A percentile compares a stretch with the other conserved stretches of the same genome.
Evolutionary conservation across 53 echinoderm and acorn worm species (phyloP).

Genomic region (Actinopyga echinites): DNA sequence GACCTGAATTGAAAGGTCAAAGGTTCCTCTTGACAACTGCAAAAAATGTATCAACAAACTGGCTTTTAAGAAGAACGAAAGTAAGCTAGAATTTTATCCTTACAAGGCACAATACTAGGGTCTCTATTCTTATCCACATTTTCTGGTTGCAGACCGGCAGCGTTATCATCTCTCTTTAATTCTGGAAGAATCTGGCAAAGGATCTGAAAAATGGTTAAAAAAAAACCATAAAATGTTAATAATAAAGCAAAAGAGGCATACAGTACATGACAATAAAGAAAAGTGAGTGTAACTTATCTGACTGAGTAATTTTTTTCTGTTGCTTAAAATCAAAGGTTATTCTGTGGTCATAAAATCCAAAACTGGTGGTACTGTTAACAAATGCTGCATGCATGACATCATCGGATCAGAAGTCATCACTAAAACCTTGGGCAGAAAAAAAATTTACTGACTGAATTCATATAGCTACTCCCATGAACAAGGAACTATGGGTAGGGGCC

Average conservation of each 20-base stretch:
- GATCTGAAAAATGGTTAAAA: background rate
- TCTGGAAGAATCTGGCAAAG: background rate
- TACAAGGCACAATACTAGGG: conserved; percentile 47
- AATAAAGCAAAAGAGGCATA: too few relatives aligned
- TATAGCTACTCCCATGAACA: too few relatives aligned
- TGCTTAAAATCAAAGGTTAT: background rate
- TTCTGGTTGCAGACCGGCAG: conserved; percentile 22
- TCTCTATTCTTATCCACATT: conserved; percentile 49
- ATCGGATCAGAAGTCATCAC: too few relatives aligned
- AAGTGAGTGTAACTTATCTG: background rate
- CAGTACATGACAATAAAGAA: background rate
- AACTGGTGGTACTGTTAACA: too few relatives aligned
- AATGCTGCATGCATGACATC: too few relatives aligned
- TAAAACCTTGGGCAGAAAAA: too few relatives aligned
- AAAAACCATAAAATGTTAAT: too few relatives aligned
- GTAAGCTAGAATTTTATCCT: background rate
- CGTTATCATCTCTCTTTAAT: background rate
- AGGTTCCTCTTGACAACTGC: too few relatives aligned
- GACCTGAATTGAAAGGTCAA: too few relatives aligned
- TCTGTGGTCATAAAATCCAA: too few relatives aligned
- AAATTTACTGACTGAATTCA: too few relatives aligned
- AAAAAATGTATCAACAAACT: background rate
- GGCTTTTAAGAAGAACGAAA: background rate
- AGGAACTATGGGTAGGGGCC: too few relatives aligned
- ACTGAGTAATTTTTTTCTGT: background rate